Percentiles rank a stretch among this genome's conserved stretches.
Evolutionary conservation across 2,797 vertebrate species (phyloP).

Genomic region (Nyctalus aviator): DNA sequence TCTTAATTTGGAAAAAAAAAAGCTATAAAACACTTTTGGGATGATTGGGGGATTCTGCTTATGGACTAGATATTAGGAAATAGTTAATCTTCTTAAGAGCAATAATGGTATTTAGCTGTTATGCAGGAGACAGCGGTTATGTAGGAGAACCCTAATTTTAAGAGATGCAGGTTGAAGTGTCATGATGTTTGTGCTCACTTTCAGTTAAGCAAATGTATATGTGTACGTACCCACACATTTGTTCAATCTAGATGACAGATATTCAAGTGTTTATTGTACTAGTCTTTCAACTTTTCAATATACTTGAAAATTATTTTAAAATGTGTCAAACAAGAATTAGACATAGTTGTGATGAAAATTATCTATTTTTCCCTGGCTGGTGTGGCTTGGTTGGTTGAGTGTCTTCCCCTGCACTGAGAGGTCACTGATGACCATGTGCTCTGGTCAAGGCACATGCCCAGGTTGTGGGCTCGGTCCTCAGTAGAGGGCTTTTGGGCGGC

Average conservation of each 20-base stretch:
- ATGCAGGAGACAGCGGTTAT: not conserved
- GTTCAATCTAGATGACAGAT: not conserved
- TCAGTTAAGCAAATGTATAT: not conserved
- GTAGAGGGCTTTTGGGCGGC: not conserved
- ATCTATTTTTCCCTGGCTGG: not conserved
- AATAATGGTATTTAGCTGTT: not conserved
- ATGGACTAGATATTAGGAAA: not conserved
- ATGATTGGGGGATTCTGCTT: not conserved
- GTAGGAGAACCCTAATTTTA: not conserved
- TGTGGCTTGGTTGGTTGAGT: not conserved
- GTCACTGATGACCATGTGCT: not conserved
- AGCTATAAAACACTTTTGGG: not conserved
- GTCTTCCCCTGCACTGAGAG: not conserved
- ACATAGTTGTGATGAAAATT: not conserved
- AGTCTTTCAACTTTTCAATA: not conserved
- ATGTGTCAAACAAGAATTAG: slow-evolving; percentile 24
- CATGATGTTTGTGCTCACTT: not conserved
- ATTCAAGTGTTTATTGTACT: not conserved
- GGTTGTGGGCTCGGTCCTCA: not conserved
- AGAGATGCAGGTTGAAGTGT: not conserved
- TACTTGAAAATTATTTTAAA: slow-evolving; percentile 32
- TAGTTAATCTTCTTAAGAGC: slow-evolving; percentile 21
- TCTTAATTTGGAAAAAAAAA: not conserved
- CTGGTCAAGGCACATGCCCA: not conserved
- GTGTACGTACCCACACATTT: not conserved